Evolutionary conservation across 2,888 invertebrate species (phyloP).

Genomic region (Allygus modestus): DNA sequence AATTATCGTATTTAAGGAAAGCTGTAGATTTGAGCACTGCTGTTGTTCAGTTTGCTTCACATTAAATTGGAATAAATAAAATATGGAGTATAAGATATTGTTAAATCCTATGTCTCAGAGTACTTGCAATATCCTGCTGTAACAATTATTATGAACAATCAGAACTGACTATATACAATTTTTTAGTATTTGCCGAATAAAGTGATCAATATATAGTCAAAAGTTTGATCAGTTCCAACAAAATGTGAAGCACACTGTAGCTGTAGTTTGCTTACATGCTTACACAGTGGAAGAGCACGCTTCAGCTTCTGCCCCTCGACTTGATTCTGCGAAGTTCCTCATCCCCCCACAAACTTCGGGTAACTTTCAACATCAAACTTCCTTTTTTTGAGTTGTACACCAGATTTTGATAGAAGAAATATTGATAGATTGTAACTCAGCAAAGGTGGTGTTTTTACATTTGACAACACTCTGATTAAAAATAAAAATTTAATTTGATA

Average conservation of each 20-base stretch:
- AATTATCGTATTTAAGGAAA: too few relatives aligned
- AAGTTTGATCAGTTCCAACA: neutral
- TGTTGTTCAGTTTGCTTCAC: slow-evolving; percentile 2
- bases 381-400: neutral
- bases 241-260: slow-evolving; percentile 15
- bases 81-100: too few relatives aligned
- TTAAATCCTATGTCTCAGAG: too few relatives aligned
- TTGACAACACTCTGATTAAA: neutral
- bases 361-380: slow-evolving; percentile 68
- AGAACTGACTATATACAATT: too few relatives aligned
- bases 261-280: slow-evolving; percentile 48
- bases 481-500: too few relatives aligned
- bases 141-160: too few relatives aligned
- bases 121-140: too few relatives aligned
- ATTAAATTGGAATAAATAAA: too few relatives aligned
- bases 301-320: slow-evolving; percentile 57
- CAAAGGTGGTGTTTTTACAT: neutral
- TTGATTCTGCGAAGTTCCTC: slow-evolving; percentile 80
- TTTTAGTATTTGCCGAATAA: too few relatives aligned
- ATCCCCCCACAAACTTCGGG: slow-evolving; percentile 78
- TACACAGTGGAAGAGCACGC: slow-evolving; percentile 65
- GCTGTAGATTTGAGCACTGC: slow-evolving; percentile 10
- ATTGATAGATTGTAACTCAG: too few relatives aligned
- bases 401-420: too few relatives aligned
- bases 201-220: too few relatives aligned